phyloP scores from a whole-genome alignment of 2,113 vertebrate species.

The Glaucomys volans region DNA sequence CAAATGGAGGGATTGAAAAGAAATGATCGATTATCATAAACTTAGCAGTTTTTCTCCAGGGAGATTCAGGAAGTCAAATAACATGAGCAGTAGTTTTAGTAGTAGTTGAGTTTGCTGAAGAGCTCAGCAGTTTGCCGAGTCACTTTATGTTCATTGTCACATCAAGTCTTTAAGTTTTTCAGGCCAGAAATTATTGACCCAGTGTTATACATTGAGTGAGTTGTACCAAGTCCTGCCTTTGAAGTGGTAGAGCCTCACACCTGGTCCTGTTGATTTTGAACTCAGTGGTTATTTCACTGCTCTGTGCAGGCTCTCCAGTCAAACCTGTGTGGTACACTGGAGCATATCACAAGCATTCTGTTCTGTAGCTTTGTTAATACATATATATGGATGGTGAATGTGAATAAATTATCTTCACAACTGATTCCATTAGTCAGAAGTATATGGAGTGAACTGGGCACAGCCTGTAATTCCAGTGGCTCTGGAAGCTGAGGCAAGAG shows the following conservation, averaged over 20 bases:
- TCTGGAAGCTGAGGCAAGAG: too few relatives aligned
- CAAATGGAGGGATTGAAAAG: constrained; percentile 12
- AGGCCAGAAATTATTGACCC: not conserved
- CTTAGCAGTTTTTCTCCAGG: not conserved
- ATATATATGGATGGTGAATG: not conserved
- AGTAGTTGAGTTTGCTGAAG: not conserved
- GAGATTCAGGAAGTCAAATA: constrained; percentile 3
- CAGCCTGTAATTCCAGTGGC: too few relatives aligned
- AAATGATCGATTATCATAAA: not conserved
- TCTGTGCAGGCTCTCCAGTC: not conserved
- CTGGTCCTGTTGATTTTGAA: not conserved
- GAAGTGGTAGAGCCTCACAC: not conserved
- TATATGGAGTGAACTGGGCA: not conserved
- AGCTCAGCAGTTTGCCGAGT: not conserved
- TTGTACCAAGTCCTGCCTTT: not conserved
- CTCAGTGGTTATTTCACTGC: accelerated
- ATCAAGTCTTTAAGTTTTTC: not conserved
- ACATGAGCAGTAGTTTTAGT: not conserved
- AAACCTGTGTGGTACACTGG: accelerated
- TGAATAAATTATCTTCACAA: not conserved
- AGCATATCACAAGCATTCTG: not conserved
- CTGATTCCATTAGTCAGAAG: not conserved
- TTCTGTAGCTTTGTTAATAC: not conserved
- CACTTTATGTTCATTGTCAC: not conserved
- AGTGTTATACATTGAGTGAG: not conserved